A percentile compares a stretch with the other conserved stretches of the same genome.
Conservation (phyloP, 2,888 invertebrate species). For the Cryptophagus acutangulus region DNA sequence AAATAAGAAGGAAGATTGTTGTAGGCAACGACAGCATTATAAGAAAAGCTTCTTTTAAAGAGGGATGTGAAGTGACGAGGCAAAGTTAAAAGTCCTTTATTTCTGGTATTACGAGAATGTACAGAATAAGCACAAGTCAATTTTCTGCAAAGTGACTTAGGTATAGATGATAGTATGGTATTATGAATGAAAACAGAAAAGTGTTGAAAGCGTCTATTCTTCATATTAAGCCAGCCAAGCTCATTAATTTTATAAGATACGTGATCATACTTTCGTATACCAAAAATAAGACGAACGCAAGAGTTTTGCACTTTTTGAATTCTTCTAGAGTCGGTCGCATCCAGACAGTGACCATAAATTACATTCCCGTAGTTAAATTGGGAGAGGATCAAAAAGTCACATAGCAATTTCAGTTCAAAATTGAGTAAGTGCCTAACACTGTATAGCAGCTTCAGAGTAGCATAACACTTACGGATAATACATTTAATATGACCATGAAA, state of each 20-base stretch:
- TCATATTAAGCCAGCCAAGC: conserved; percentile 10
- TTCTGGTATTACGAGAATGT: not conserved
- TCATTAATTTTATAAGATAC: no score
- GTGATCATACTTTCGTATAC: conserved; percentile 12
- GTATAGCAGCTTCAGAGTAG: conserved; percentile 4
- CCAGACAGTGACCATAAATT: conserved; percentile 2
- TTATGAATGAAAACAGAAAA: conserved; percentile 10
- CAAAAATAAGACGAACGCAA: conserved; percentile 6
- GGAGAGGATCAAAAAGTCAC: conserved; percentile 5
- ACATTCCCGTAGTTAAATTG: conserved; percentile 7
- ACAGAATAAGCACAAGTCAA: conserved; percentile 5
- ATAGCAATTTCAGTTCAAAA: no score
- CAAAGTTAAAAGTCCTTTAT: conserved; percentile 2
- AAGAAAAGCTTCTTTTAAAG: conserved; percentile 3
- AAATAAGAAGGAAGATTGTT: no score
- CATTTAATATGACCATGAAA: conserved; percentile 4
- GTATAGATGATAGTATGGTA: conserved; percentile 1
- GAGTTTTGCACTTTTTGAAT: conserved; percentile 8
- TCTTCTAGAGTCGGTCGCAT: not conserved
- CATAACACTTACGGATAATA: conserved; percentile 5
- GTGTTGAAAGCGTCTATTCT: conserved; percentile 1
- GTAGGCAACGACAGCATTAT: no score
- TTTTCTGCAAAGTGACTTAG: conserved; percentile 7
- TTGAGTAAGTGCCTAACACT: not conserved
- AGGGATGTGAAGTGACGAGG: not conserved